Evolutionary conservation across 1,140 invertebrate genomes (phyloP), one percentile per base, ranked within the genome.

Genomic region (Dendrolimus kikuchii): DNA sequence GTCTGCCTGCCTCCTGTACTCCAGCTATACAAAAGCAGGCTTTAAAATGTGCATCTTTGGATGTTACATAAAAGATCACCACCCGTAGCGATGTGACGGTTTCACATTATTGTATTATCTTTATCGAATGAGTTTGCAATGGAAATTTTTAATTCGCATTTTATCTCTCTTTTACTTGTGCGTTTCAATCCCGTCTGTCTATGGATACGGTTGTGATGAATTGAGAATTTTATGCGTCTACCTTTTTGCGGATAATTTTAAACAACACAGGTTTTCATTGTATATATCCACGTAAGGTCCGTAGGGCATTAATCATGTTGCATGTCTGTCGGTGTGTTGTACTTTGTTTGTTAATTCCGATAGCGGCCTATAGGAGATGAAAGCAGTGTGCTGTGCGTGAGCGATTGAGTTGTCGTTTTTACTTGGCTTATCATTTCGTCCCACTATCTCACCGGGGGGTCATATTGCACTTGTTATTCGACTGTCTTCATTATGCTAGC

Each of bases 41-140:
- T 23, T 23, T 23, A 23, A 23, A 23, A 23, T 23, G 23, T 23
- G 23, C 23, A 23, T 23, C 23, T 23, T 23, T 23, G 23, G 23
- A 58, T 66, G 62, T 62, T 81, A 72, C 75, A 81, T 81, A 76
- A 85, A 75, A 82, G 76, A 80, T 80, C 67, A 77, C 73, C 78
- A 60, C 79, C 77, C 59, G 74, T 64, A 49, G 75, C 47, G 70
- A 65, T 54, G 53, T 66, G 70, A 71, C 68, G 59, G 68, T 59
- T 63, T 77, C 71, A 72, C 62, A 71, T 80, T 79, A 77, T 81
- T 77, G 64, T 71, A 71, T 80, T 73, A 79, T 77, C 66, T 72
- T 70, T 66, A 76, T 78, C 67, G 68, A 64, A 53, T 59, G 47
- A 53, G 51, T 41, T 46, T 38, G 41, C 43, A 48, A 23, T 23